phyloP scores from a whole-genome alignment of 2,797 vertebrate genomes.

The Chelonia mydas region DNA sequence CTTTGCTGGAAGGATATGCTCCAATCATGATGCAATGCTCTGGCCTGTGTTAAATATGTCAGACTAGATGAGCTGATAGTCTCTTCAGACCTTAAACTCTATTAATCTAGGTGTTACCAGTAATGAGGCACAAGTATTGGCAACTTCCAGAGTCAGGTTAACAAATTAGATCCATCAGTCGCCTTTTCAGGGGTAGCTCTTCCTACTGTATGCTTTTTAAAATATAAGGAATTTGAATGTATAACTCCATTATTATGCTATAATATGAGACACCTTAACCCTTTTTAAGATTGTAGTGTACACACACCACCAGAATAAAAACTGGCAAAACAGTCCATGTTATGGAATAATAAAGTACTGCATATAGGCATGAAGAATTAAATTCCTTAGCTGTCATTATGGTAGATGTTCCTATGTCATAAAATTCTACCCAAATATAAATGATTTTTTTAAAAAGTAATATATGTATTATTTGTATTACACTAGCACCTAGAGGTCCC shows the following conservation, averaged over 20 bases:
- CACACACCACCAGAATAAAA: neutral
- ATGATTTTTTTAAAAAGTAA: neutral
- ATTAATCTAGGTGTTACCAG: neutral
- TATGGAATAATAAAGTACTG: neutral
- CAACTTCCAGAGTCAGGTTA: neutral
- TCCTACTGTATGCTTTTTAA: neutral
- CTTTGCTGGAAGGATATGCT: neutral
- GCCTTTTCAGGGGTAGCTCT: neutral
- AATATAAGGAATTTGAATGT: neutral
- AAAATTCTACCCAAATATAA: neutral
- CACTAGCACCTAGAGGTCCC: neutral
- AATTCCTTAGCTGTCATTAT: neutral
- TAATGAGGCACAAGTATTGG: neutral
- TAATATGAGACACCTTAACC: neutral
- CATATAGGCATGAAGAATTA: neutral
- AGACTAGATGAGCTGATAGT: neutral
- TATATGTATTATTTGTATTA: neutral
- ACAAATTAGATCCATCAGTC: neutral
- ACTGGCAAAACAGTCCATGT: neutral
- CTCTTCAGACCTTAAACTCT: neutral
- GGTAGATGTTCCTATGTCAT: neutral
- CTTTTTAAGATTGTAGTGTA: neutral
- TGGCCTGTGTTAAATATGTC: neutral
- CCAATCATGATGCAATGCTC: neutral
- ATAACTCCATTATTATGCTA: neutral